Evolutionary conservation across 1,140 invertebrate species (phyloP).

Genomic region (Diuraphis noxia): DNA sequence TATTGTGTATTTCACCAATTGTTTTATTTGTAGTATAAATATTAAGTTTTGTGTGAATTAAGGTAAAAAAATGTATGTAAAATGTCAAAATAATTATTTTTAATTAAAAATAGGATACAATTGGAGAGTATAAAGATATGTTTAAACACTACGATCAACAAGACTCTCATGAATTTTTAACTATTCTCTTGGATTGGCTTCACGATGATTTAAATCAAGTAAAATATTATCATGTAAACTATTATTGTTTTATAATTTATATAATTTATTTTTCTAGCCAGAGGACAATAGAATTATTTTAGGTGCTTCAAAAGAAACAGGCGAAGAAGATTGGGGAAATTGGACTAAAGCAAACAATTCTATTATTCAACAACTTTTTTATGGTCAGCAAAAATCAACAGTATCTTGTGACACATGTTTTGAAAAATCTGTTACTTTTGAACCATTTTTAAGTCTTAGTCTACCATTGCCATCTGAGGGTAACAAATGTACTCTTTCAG

Average conservation of each 20-base stretch:
- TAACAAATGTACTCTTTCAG: constrained; percentile 69
- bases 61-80: background rate
- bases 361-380: constrained; percentile 79
- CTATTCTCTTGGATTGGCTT: constrained; percentile 86
- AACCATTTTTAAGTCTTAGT: constrained; percentile 87
- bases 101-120: constrained; percentile 64
- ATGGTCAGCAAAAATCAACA: constrained; percentile 84
- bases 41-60: background rate
- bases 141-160: constrained; percentile 88
- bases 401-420: constrained; percentile 76
- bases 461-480: constrained; percentile 73
- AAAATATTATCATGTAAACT: constrained; percentile 27
- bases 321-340: constrained; percentile 76
- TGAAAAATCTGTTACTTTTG: constrained; percentile 81
- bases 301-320: constrained; percentile 60
- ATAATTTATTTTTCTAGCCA: constrained; percentile 1
- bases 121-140: constrained; percentile 74
- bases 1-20: background rate
- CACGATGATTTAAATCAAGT: constrained; percentile 84
- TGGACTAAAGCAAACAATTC: constrained; percentile 75
- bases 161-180: constrained; percentile 93
- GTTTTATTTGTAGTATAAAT: background rate
- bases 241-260: background rate
- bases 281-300: constrained; percentile 53
- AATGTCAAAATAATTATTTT: background rate